Percentiles rank a stretch among this genome's conserved stretches.
Evolutionary conservation across 1,140 invertebrate genomes (phyloP).

Genomic region (Neodiprion fabricii): DNA sequence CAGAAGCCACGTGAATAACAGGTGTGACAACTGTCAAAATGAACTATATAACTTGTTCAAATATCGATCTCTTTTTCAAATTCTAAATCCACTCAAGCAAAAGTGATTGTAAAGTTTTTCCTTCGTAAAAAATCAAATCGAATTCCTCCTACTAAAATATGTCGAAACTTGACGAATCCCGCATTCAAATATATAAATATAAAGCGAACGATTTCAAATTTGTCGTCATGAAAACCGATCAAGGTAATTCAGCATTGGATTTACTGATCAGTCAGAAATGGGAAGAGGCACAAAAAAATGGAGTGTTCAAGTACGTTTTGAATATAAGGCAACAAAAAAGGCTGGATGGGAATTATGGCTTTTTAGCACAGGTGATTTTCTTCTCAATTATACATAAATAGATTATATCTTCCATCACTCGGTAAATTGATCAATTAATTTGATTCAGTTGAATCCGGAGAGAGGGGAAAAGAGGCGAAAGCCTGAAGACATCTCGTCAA

Average conservation of each 20-base stretch:
- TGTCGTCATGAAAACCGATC: conserved; percentile 17
- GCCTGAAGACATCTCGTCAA: conserved; percentile 66
- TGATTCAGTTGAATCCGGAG: conserved; percentile 70
- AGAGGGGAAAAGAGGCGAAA: conserved; percentile 65
- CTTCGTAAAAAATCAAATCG: no score
- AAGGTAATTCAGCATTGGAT: conserved; percentile 46
- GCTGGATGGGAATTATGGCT: conserved; percentile 54
- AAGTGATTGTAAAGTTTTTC: no score
- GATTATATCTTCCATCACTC: conserved; percentile 19
- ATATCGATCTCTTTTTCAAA: no score
- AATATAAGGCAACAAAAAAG: conserved; percentile 44
- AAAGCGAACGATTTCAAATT: conserved; percentile 18
- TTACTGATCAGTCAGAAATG: conserved; percentile 42
- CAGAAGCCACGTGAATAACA: no score
- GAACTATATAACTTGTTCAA: no score
- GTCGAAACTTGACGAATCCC: background rate
- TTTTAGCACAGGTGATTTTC: conserved; percentile 54
- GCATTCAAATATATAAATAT: conserved; percentile 20
- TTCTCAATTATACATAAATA: conserved; percentile 15
- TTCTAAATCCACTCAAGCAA: no score
- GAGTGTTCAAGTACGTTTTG: conserved; percentile 50
- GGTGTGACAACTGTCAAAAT: no score
- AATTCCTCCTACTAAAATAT: background rate
- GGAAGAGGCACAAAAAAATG: conserved; percentile 37
- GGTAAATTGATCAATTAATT: no score